These are phyloP conservation scores for Pemphredon lugubris DNA, from an alignment of 2,888 invertebrate genomes.

Conservation along the genomic window DNA sequence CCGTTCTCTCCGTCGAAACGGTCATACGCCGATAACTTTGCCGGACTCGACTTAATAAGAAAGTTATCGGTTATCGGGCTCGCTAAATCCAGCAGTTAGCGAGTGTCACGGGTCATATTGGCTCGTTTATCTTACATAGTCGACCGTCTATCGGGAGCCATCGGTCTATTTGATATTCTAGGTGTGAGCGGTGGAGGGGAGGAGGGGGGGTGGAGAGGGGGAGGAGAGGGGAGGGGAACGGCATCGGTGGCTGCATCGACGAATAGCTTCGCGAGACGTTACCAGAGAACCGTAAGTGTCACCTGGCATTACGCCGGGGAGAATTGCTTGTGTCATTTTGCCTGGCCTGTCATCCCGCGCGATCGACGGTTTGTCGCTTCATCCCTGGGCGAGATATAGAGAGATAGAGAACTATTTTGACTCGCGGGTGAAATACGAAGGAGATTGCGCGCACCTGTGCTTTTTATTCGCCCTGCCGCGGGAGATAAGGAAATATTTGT, in stretches of 20 bases:
- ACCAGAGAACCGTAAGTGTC: slow-evolving; percentile 37
- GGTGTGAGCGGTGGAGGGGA: too few species aligned
- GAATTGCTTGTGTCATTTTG: slow-evolving; percentile 39
- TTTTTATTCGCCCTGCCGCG: neutral
- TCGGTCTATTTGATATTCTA: slow-evolving; percentile 74
- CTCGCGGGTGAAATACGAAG: too few species aligned
- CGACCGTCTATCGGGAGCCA: slow-evolving; percentile 68
- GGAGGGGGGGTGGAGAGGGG: too few species aligned
- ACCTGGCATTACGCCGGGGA: slow-evolving; percentile 33
- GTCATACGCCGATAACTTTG: slow-evolving; percentile 55
- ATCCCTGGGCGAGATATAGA: slow-evolving; percentile 1
- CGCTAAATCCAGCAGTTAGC: slow-evolving; percentile 75
- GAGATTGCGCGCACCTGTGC: too few species aligned
- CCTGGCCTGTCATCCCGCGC: slow-evolving; percentile 26
- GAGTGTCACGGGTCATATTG: slow-evolving; percentile 74
- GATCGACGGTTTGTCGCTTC: slow-evolving; percentile 11
- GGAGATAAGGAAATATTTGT: neutral
- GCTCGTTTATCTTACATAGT: slow-evolving; percentile 76
- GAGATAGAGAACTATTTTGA: too few species aligned
- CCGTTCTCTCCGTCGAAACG: slow-evolving; percentile 30
- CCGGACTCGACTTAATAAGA: slow-evolving; percentile 70
- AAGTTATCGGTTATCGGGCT: slow-evolving; percentile 75
- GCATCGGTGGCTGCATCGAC: slow-evolving; percentile 49
- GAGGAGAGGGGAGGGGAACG: slow-evolving; percentile 57
- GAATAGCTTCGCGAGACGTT: slow-evolving; percentile 46